Conservation (phyloP, 2,113 vertebrate species). For the Meleagris gallopavo region DNA sequence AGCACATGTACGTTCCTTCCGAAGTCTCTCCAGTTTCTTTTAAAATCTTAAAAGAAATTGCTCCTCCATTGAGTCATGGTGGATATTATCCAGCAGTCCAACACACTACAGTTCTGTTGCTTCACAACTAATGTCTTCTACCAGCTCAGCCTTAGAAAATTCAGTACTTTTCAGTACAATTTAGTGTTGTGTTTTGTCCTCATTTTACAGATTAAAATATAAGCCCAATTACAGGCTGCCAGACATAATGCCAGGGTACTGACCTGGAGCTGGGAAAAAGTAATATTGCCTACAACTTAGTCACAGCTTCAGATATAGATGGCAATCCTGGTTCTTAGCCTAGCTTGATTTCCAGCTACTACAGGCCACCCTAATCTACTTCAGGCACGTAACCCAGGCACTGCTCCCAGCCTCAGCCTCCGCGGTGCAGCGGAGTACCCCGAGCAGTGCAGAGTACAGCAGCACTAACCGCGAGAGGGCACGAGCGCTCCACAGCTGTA, state of each 20-base stretch:
- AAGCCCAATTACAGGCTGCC: neutral
- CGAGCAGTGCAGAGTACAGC: too few species aligned
- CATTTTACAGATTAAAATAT: neutral
- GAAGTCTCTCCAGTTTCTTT: neutral
- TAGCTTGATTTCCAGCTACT: neutral
- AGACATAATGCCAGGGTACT: too few species aligned
- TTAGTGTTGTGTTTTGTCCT: neutral
- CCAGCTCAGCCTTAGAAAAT: neutral
- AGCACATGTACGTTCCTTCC: neutral
- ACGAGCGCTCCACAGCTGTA: neutral
- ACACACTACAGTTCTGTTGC: neutral
- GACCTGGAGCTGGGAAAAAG: neutral
- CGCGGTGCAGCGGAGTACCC: too few species aligned
- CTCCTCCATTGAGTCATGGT: neutral
- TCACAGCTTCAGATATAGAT: neutral
- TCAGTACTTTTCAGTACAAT: neutral
- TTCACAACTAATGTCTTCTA: neutral
- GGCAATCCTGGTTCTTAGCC: neutral
- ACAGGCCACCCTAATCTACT: neutral
- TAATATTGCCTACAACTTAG: neutral
- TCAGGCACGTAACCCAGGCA: neutral
- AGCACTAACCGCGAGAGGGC: slow-evolving; percentile 45
- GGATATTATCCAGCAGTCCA: neutral
- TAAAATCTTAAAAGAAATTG: neutral
- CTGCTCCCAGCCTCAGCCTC: too few species aligned